These are phyloP conservation scores for Lichenostomus cassidix DNA, from an alignment of 2,113 vertebrate genomes.

Conservation along the genomic window DNA sequence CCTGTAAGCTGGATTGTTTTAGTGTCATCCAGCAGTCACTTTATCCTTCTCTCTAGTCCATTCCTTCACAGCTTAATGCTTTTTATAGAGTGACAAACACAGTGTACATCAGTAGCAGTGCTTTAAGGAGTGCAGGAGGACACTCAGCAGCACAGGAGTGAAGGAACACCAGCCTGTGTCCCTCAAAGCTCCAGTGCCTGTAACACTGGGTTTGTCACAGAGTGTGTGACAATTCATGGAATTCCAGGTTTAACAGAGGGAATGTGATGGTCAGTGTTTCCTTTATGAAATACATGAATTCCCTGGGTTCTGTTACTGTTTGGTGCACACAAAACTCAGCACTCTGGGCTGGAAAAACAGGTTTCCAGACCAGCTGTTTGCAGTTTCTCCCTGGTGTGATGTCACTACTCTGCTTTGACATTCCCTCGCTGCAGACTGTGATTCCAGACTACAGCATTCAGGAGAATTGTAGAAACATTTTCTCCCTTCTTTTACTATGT, in stretches of 20 bases:
- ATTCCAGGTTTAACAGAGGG: neutral
- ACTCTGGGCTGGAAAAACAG: neutral
- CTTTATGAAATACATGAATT: neutral
- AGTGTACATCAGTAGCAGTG: neutral
- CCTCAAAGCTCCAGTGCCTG: neutral
- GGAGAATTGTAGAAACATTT: neutral
- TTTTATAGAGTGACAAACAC: neutral
- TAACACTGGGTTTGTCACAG: neutral
- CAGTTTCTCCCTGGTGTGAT: neutral
- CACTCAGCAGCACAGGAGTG: neutral
- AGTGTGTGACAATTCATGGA: neutral
- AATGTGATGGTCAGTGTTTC: neutral
- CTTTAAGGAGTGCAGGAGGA: neutral
- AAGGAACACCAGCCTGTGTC: neutral
- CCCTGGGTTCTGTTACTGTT: neutral
- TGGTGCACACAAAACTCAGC: neutral
- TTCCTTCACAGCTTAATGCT: neutral
- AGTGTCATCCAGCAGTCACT: neutral
- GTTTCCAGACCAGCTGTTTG: neutral
- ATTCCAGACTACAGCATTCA: neutral
- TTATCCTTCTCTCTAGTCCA: neutral
- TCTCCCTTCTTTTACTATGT: neutral
- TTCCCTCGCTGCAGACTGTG: neutral
- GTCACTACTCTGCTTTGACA: neutral
- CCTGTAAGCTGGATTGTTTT: neutral